Evolutionary conservation across 2,113 vertebrate species (phyloP).

Genomic region (Pteropus alecto): DNA sequence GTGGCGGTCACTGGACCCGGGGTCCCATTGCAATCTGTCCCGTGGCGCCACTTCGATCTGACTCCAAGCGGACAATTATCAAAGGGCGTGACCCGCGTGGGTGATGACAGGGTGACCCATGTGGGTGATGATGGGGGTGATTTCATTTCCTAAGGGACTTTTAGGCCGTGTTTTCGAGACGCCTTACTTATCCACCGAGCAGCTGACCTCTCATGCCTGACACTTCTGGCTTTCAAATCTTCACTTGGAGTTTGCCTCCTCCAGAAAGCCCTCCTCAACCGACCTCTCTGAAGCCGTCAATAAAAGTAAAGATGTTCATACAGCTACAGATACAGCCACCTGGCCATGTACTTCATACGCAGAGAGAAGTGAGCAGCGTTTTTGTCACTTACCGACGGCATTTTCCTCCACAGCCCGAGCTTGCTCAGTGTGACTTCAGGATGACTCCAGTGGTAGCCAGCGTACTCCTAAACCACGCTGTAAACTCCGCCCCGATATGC

Average conservation of each 20-base stretch:
- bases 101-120: not conserved
- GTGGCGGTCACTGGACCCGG: not conserved
- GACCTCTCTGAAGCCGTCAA: not conserved
- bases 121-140: too few relatives aligned
- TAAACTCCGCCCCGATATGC: too few relatives aligned
- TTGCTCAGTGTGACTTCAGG: too few relatives aligned
- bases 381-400: not conserved
- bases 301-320: not conserved
- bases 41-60: not conserved
- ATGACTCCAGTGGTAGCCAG: too few relatives aligned
- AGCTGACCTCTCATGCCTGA: not conserved
- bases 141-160: not conserved
- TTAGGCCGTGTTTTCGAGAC: not conserved
- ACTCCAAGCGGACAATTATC: not conserved
- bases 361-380: not conserved
- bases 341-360: not conserved
- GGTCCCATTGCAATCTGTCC: not conserved
- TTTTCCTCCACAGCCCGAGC: not conserved
- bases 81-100: not conserved
- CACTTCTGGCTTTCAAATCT: not conserved
- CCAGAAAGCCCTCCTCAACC: not conserved
- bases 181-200: not conserved
- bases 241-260: not conserved
- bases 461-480: too few relatives aligned
- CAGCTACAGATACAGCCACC: rapidly evolving